phyloP scores from a whole-genome alignment of 2,113 vertebrate genomes.

The Toxostoma redivivum region DNA sequence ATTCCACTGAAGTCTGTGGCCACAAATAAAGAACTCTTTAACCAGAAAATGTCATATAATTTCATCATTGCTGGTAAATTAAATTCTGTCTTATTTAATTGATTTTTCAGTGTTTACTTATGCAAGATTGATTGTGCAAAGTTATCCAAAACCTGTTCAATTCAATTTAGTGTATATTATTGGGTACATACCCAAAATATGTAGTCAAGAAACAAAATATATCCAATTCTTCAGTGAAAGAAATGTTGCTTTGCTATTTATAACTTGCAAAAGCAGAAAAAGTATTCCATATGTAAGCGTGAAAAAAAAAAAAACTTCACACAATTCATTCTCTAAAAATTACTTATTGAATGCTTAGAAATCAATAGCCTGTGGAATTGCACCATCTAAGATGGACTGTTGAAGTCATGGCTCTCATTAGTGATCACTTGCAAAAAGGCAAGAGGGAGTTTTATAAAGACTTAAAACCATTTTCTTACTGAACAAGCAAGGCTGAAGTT shows the following conservation, averaged over 20 bases:
- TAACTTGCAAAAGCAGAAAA: background rate
- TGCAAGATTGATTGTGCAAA: background rate
- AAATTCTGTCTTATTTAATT: background rate
- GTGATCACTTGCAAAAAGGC: background rate
- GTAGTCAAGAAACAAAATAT: background rate
- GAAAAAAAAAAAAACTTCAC: background rate
- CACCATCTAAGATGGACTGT: background rate
- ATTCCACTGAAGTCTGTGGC: background rate
- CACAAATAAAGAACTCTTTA: background rate
- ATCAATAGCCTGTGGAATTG: background rate
- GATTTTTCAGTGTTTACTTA: background rate
- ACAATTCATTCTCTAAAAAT: background rate
- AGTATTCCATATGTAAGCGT: background rate
- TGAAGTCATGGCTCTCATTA: background rate
- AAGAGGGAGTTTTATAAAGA: background rate
- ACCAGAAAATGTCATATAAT: background rate
- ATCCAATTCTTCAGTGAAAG: background rate
- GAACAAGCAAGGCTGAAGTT: background rate
- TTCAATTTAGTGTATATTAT: background rate
- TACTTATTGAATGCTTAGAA: background rate
- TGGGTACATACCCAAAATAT: background rate
- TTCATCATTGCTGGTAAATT: background rate
- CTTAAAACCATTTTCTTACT: background rate
- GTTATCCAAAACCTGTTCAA: background rate
- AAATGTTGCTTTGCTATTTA: background rate